Evolutionary conservation across 2,797 vertebrate species (phyloP).

Genomic region (Urosaurus nigricauda): DNA sequence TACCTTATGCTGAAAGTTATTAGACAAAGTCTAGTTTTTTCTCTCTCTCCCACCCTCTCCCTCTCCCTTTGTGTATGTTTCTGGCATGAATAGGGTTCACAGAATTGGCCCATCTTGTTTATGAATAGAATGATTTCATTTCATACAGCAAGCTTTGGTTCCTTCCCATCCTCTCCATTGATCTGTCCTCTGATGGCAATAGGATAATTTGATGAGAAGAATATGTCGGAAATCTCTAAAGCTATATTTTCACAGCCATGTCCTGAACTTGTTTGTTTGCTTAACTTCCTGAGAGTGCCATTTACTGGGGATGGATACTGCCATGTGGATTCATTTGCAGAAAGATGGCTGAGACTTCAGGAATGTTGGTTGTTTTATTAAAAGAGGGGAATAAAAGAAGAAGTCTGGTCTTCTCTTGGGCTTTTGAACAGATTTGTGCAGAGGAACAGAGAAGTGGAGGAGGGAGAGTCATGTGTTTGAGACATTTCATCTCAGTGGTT

Average conservation of each 20-base stretch:
- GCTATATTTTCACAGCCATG: constrained; percentile 69
- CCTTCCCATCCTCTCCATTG: constrained; percentile 51
- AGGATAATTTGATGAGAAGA: constrained; percentile 66
- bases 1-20: not conserved
- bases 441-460: not conserved
- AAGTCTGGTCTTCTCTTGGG: not conserved
- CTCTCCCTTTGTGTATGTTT: not conserved
- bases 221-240: constrained; percentile 70
- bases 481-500: not conserved
- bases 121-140: constrained; percentile 5
- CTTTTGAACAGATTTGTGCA: not conserved
- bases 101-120: not conserved
- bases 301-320: constrained; percentile 70
- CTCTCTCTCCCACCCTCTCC: too few species aligned
- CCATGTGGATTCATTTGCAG: constrained; percentile 67
- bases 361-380: constrained; percentile 33
- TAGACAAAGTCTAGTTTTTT: not conserved
- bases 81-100: not conserved
- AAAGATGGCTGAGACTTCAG: constrained; percentile 49
- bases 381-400: constrained; percentile 33
- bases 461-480: not conserved
- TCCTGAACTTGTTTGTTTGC: constrained; percentile 74
- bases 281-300: constrained; percentile 72
- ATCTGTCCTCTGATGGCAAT: constrained; percentile 63
- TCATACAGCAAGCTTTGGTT: not conserved